phyloP scores from a whole-genome alignment of 1,140 invertebrate genomes.

The Hyposmocoma kahamanoa region DNA sequence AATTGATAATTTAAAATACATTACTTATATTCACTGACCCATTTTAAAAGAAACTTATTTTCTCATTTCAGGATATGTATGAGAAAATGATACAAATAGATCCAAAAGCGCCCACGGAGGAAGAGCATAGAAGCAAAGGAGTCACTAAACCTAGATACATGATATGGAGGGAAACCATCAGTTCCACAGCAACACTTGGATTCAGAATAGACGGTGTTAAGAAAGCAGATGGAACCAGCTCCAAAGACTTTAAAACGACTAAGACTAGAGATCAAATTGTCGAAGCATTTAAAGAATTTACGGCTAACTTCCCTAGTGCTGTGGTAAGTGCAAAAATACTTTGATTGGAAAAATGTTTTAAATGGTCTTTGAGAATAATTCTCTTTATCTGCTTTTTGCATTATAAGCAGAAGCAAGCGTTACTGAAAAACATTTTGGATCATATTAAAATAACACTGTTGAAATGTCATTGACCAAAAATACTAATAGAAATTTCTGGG shows the following conservation, averaged over 20 bases:
- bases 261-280: constrained; percentile 88
- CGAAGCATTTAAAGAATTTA: constrained; percentile 88
- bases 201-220: constrained; percentile 98
- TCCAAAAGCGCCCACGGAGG: constrained; percentile 89
- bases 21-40: no score
- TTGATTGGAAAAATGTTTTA: no score
- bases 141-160: constrained; percentile 97
- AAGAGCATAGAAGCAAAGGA: constrained; percentile 90
- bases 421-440: no score
- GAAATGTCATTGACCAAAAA: no score
- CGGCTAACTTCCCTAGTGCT: constrained; percentile 84
- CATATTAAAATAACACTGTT: no score
- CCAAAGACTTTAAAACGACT: constrained; percentile 98
- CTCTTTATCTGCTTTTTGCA: no score
- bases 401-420: no score
- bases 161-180: constrained; percentile 98
- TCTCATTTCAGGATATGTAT: constrained; percentile 89
- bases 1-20: no score
- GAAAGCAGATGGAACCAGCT: constrained; percentile 88
- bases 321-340: constrained; percentile 76
- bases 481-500: no score
- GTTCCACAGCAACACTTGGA: constrained; percentile 94
- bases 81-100: constrained; percentile 99
- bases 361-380: no score
- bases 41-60: not conserved